Conservation (phyloP, 2,888 invertebrate species). For the Lasioglossum pauxillum region DNA sequence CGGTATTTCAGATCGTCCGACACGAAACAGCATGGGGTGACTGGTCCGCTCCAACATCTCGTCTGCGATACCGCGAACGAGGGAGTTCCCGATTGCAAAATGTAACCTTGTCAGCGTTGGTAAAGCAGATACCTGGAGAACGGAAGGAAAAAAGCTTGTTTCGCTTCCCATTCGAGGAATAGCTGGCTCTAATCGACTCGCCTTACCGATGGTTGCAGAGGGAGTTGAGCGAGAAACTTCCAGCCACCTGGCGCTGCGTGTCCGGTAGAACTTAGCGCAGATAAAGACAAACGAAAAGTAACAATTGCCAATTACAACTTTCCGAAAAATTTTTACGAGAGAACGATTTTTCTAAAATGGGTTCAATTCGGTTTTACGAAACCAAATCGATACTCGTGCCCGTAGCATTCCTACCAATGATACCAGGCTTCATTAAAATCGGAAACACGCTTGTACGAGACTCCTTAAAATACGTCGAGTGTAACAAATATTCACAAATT, state of each 20-base stretch:
- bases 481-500: not conserved
- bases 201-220: conserved; percentile 53
- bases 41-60: too few relatives aligned
- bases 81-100: not conserved
- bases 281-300: not conserved
- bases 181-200: conserved; percentile 30
- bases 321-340: too few relatives aligned
- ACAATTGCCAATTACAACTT: not conserved
- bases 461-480: not conserved
- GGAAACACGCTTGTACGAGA: too few relatives aligned
- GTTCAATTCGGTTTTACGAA: too few relatives aligned
- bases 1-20: too few relatives aligned
- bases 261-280: not conserved
- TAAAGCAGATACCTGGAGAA: conserved; percentile 60
- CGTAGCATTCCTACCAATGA: too few relatives aligned
- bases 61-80: not conserved
- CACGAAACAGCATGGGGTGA: too few relatives aligned
- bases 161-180: not conserved
- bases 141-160: conserved; percentile 30
- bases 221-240: conserved; percentile 37
- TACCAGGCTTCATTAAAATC: too few relatives aligned
- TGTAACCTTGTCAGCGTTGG: conserved; percentile 50
- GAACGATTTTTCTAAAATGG: too few relatives aligned
- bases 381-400: too few relatives aligned
- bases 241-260: conserved; percentile 5